phyloP scores from a whole-genome alignment of 1,140 invertebrate species.

The Daktulosphaira vitifoliae region DNA sequence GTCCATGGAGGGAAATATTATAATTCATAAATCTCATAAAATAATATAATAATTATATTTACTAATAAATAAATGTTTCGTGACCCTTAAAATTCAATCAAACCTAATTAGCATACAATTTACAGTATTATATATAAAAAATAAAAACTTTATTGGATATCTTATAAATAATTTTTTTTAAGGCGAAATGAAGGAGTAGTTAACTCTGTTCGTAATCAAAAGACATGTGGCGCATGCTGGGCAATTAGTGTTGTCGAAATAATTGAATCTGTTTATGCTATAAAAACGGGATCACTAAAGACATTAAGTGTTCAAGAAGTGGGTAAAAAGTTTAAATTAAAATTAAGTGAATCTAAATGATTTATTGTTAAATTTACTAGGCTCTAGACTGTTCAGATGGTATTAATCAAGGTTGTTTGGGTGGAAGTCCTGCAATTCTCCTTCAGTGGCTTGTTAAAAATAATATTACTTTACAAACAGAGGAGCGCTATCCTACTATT shows the following conservation, averaged over 20 bases:
- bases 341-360: not conserved
- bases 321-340: constrained; percentile 16
- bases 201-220: constrained; percentile 61
- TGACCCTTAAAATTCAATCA: too few species aligned
- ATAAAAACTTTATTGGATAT: too few species aligned
- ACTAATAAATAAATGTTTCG: too few species aligned
- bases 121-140: too few species aligned
- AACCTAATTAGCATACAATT: too few species aligned
- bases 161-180: too few species aligned
- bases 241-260: constrained; percentile 71
- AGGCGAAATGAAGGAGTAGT: constrained; percentile 64
- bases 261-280: constrained; percentile 67
- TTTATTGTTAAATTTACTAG: constrained; percentile 45
- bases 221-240: constrained; percentile 77
- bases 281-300: constrained; percentile 53
- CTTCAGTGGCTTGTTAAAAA: constrained; percentile 59
- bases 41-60: too few species aligned
- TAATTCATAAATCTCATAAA: too few species aligned
- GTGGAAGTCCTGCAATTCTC: constrained; percentile 72
- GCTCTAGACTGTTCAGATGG: constrained; percentile 70
- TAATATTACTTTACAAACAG: constrained; percentile 50
- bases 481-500: constrained; percentile 58
- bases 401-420: constrained; percentile 65
- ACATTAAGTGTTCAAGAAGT: constrained; percentile 67
- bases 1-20: too few species aligned